phyloP scores from a whole-genome alignment of 2,888 invertebrate species.

The Kuschelorhynchus macadamiae region DNA sequence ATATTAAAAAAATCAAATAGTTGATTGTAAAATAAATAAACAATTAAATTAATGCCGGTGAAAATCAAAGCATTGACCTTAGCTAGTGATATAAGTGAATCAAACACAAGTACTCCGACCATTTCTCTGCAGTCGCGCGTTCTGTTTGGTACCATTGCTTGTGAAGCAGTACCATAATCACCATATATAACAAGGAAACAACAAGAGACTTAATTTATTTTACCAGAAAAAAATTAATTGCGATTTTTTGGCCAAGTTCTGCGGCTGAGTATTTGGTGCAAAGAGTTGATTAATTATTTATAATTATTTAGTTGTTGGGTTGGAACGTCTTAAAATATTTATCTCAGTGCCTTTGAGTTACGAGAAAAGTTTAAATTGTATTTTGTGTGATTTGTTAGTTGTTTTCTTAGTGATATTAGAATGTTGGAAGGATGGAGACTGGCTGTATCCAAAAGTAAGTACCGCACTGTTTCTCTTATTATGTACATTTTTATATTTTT shows the following conservation, averaged over 20 bases:
- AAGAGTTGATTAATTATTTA: conserved; percentile 5
- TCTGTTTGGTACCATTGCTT: conserved; percentile 20
- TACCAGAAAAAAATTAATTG: conserved; percentile 12
- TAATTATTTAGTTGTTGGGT: conserved; percentile 5
- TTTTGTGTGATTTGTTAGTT: conserved; percentile 12
- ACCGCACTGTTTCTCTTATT: neutral
- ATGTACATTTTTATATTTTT: neutral
- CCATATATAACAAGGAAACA: neutral
- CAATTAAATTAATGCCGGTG: conserved; percentile 18
- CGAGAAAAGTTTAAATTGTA: conserved; percentile 21
- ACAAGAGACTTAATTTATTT: conserved; percentile 12
- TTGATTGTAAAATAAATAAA: conserved; percentile 18
- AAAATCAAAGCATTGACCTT: conserved; percentile 47
- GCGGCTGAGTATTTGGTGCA: conserved; percentile 7
- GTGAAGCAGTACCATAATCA: conserved; percentile 2
- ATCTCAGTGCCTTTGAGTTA: neutral
- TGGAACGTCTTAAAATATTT: neutral
- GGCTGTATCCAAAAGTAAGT: conserved; percentile 60
- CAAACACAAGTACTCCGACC: conserved; percentile 18
- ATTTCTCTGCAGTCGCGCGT: conserved; percentile 28
- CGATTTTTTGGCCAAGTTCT: neutral
- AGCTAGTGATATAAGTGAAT: conserved; percentile 44
- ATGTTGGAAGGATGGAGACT: conserved; percentile 60
- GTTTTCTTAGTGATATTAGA: conserved; percentile 44
- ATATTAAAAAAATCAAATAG: no score